Percentiles rank a stretch among this genome's conserved stretches.
These are phyloP conservation scores for Pristiophorus japonicus DNA, from an alignment of 2,113 vertebrate genomes.

Conservation along the genomic window DNA sequence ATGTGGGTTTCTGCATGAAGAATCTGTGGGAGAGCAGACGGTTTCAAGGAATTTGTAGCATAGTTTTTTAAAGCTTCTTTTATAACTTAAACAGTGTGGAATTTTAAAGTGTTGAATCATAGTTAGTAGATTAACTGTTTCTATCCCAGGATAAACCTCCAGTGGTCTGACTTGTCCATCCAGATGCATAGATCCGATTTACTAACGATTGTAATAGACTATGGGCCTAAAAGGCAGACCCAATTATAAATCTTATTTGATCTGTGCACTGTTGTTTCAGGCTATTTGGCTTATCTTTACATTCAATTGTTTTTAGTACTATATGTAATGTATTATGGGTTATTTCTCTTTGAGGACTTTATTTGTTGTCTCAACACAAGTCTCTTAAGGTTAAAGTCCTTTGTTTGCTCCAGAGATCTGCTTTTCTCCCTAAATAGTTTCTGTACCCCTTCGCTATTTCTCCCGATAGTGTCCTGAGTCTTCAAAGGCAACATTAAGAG, in stretches of 20 bases:
- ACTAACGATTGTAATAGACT: neutral
- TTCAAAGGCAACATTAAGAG: neutral
- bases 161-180: neutral
- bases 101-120: slow-evolving; percentile 15
- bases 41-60: neutral
- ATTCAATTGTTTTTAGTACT: neutral
- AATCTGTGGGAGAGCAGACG: neutral
- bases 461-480: neutral
- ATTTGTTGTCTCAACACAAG: neutral
- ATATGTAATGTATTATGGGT: neutral
- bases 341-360: neutral
- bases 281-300: neutral
- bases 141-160: neutral
- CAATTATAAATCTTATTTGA: neutral
- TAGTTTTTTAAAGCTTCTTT: neutral
- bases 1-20: neutral
- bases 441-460: neutral
- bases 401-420: neutral
- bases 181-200: neutral
- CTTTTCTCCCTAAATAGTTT: neutral
- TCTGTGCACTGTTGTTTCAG: neutral
- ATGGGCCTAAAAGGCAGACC: neutral
- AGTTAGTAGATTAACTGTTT: slow-evolving; percentile 19
- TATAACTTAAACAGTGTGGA: neutral
- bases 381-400: neutral